Percentiles rank a stretch among this genome's conserved stretches.
Evolutionary conservation across 2,888 invertebrate genomes (phyloP).

Genomic region (Drosophila eohydei): DNA sequence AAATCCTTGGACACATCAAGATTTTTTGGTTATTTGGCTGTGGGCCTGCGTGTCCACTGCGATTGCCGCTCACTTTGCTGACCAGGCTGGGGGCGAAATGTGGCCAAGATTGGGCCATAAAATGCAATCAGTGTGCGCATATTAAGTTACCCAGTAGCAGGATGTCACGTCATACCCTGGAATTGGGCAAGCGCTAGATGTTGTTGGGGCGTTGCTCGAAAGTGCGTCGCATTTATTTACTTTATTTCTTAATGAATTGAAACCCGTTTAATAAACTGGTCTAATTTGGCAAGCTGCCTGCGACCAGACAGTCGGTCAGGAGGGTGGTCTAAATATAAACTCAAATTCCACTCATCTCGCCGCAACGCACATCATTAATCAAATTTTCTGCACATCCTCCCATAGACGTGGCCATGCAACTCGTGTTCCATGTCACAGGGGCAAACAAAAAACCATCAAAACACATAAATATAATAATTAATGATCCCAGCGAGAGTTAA

Average conservation of each 20-base stretch:
- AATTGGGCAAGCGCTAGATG: constrained; percentile 62
- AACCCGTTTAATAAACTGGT: constrained; percentile 66
- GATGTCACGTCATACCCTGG: constrained; percentile 70
- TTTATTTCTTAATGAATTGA: constrained; percentile 14
- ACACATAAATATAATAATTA: constrained; percentile 40
- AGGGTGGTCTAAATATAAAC: constrained; percentile 7
- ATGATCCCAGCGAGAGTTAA: constrained; percentile 19
- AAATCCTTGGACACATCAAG: constrained; percentile 61
- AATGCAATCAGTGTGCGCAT: constrained; percentile 64
- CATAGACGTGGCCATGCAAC: background rate
- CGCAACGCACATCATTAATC: constrained; percentile 42
- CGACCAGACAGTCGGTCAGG: constrained; percentile 1
- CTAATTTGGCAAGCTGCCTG: constrained; percentile 38
- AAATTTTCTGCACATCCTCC: constrained; percentile 53
- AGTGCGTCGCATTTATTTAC: constrained; percentile 54
- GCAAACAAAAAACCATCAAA: background rate
- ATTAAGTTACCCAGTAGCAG: constrained; percentile 63
- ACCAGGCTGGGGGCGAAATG: constrained; percentile 38
- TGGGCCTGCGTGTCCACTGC: constrained; percentile 24
- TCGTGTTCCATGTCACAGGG: constrained; percentile 12
- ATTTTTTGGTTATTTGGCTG: constrained; percentile 1
- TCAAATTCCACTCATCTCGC: constrained; percentile 11
- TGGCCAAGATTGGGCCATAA: constrained; percentile 50
- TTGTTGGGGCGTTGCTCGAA: constrained; percentile 41
- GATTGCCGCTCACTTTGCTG: constrained; percentile 57